phyloP scores from a whole-genome alignment of 2,113 vertebrate genomes.

The Tiliqua scincoides region DNA sequence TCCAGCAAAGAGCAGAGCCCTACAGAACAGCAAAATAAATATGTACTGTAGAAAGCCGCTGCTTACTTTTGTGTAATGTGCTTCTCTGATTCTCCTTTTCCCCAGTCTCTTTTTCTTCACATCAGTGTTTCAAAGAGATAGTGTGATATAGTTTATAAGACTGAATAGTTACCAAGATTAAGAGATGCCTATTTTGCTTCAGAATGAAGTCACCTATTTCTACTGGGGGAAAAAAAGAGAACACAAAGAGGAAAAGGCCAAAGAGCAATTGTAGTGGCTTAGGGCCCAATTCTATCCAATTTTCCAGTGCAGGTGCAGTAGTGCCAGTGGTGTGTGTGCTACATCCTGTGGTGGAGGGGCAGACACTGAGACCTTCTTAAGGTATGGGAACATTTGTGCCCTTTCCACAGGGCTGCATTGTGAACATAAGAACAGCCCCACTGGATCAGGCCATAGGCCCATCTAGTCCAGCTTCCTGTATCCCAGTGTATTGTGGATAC shows the following conservation, averaged over 20 bases:
- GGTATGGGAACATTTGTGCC: too few relatives aligned
- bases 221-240: background rate
- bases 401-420: too few relatives aligned
- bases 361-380: too few relatives aligned
- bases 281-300: too few relatives aligned
- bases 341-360: too few relatives aligned
- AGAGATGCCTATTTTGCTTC: conserved; percentile 24
- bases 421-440: too few relatives aligned
- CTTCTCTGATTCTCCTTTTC: background rate
- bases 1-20: background rate
- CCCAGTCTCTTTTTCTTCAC: background rate
- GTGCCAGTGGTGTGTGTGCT: too few relatives aligned
- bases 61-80: background rate
- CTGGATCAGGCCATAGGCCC: too few relatives aligned
- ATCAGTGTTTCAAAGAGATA: conserved; percentile 37
- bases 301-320: too few relatives aligned
- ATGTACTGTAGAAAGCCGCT: background rate
- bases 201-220: background rate
- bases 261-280: background rate
- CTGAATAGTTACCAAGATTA: background rate
- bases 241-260: conserved; percentile 8
- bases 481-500: too few relatives aligned
- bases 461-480: too few relatives aligned
- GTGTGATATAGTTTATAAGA: conserved; percentile 7
- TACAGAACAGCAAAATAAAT: background rate